Evolutionary conservation across 53 echinoderm and acorn worm species (phyloP).

Genomic region (Actinopyga echinites): DNA sequence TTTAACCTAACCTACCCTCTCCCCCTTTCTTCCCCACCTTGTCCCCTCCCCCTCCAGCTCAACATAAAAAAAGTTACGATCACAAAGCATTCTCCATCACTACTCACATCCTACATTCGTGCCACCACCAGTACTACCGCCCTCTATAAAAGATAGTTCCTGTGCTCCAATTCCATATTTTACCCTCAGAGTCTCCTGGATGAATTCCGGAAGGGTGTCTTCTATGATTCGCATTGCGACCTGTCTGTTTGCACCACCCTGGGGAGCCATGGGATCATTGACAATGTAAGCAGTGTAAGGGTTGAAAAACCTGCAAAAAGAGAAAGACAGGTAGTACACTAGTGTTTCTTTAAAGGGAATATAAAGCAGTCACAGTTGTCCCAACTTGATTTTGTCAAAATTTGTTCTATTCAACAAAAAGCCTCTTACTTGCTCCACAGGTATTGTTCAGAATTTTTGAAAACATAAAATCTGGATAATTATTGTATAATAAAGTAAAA

Average conservation of each 20-base stretch:
- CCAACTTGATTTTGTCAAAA: too few species aligned
- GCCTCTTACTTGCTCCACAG: too few species aligned
- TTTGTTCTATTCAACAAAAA: too few species aligned
- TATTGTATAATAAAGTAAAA: too few species aligned
- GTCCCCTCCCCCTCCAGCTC: not conserved
- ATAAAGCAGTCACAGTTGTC: too few species aligned
- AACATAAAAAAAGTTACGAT: not conserved
- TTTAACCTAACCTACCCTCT: not conserved
- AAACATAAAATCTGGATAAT: too few species aligned
- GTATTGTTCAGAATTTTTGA: too few species aligned
- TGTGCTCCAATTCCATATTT: slow-evolving; percentile 20
- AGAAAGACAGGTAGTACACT: not conserved
- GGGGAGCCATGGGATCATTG: slow-evolving; percentile 24
- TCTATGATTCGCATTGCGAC: slow-evolving; percentile 58
- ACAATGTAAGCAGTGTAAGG: slow-evolving; percentile 42
- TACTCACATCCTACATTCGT: not conserved
- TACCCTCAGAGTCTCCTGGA: slow-evolving; percentile 23
- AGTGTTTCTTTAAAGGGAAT: too few species aligned
- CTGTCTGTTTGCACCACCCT: not conserved
- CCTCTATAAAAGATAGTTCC: not conserved
- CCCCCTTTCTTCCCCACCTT: not conserved
- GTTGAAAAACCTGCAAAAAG: slow-evolving; percentile 24
- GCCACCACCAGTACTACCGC: not conserved
- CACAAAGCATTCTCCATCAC: not conserved
- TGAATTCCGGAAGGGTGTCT: slow-evolving; percentile 23